Conservation (phyloP, 2,888 invertebrate species). For the Xestia sexstrigata region DNA sequence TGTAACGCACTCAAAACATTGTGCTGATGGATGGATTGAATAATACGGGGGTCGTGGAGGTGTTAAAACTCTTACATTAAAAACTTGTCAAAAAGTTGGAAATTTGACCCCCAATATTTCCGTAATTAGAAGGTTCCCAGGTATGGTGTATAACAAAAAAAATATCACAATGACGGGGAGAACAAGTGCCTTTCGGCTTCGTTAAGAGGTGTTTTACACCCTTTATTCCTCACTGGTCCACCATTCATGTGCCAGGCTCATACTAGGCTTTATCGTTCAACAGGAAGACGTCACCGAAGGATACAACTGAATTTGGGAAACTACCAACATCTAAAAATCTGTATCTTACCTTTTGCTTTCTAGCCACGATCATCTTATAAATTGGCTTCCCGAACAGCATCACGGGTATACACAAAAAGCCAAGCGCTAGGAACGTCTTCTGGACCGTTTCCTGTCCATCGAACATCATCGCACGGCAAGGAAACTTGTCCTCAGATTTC, state of each 20-base stretch:
- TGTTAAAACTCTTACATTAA: too few relatives aligned
- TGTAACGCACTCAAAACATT: too few relatives aligned
- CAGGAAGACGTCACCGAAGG: not conserved
- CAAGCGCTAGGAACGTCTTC: constrained; percentile 91
- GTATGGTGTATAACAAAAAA: too few relatives aligned
- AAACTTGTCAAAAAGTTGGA: too few relatives aligned
- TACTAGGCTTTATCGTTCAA: not conserved
- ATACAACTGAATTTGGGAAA: not conserved
- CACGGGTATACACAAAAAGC: constrained; percentile 93
- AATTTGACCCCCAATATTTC: too few relatives aligned
- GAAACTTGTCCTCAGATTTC: constrained; percentile 78
- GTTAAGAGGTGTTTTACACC: too few relatives aligned
- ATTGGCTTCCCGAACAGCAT: constrained; percentile 95
- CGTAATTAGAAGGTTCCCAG: too few relatives aligned
- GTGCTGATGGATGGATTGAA: too few relatives aligned
- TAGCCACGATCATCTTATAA: constrained; percentile 89
- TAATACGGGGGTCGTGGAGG: too few relatives aligned
- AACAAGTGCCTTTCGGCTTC: too few relatives aligned
- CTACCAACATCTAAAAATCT: not conserved
- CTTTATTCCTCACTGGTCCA: not conserved
- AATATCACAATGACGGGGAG: too few relatives aligned
- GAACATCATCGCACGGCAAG: constrained; percentile 91
- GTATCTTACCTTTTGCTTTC: constrained; percentile 78
- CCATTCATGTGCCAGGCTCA: not conserved
- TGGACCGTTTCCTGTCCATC: constrained; percentile 91